phyloP scores from a whole-genome alignment of 2,113 vertebrate species.

The Bungarus multicinctus region DNA sequence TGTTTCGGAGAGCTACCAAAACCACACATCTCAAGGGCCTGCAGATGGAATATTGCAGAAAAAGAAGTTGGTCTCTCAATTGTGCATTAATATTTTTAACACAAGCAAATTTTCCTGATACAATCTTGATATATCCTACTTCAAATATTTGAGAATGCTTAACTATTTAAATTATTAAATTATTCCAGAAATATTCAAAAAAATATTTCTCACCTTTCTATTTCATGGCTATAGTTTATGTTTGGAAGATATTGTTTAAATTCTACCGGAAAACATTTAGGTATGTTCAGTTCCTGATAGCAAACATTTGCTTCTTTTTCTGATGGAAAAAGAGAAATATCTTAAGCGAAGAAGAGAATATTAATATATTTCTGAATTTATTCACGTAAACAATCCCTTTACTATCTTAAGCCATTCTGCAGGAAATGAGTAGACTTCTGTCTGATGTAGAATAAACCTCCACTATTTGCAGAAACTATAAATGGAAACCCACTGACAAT shows the following conservation, averaged over 20 bases:
- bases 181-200: neutral
- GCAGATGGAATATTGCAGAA: constrained; percentile 27
- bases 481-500: neutral
- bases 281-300: constrained; percentile 92
- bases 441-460: neutral
- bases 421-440: neutral
- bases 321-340: constrained; percentile 42
- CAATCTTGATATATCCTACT: neutral
- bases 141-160: neutral
- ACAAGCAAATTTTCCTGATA: neutral
- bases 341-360: neutral
- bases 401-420: neutral
- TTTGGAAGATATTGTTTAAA: constrained; percentile 89
- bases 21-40: constrained; percentile 85
- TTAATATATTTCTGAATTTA: neutral
- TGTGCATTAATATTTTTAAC: neutral
- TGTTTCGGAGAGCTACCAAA: constrained; percentile 83
- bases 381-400: neutral
- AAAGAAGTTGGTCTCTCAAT: too few relatives aligned
- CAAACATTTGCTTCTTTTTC: constrained; percentile 87
- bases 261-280: constrained; percentile 81
- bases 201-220: constrained; percentile 67
- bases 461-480: neutral
- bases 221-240: constrained; percentile 76
- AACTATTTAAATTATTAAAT: neutral